A percentile compares a stretch with the other conserved stretches of the same genome.
phyloP scores from a whole-genome alignment of 2,113 vertebrate genomes.

The Nymphicus hollandicus region DNA sequence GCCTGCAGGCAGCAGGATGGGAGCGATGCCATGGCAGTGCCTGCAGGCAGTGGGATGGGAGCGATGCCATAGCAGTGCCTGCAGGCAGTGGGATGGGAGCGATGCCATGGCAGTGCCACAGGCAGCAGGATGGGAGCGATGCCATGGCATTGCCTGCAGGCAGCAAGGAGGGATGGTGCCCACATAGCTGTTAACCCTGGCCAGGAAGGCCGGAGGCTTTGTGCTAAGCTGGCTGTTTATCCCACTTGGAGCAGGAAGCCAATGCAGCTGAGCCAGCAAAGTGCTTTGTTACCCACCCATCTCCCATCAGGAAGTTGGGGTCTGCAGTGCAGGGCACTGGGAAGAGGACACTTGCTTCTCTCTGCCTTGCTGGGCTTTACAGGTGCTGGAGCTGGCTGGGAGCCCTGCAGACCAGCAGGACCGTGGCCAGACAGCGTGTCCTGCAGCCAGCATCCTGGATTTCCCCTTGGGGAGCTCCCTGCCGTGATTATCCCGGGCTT shows the following conservation, averaged over 20 bases:
- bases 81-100: too few relatives aligned
- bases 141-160: too few relatives aligned
- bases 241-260: not conserved
- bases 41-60: too few relatives aligned
- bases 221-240: not conserved
- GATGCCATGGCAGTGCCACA: too few relatives aligned
- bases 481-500: not conserved
- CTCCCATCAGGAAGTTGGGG: not conserved
- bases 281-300: not conserved
- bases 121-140: too few relatives aligned
- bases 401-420: not conserved
- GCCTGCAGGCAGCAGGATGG: fast-evolving
- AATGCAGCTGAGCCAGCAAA: not conserved
- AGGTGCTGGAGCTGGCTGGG: not conserved
- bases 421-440: fast-evolving
- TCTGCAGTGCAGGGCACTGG: not conserved
- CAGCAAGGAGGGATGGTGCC: not conserved
- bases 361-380: not conserved
- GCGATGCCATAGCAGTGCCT: too few relatives aligned
- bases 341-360: not conserved
- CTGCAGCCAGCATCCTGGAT: not conserved
- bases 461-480: not conserved
- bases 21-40: not conserved
- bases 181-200: fast-evolving
- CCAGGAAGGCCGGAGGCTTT: not conserved